phyloP scores from a whole-genome alignment of 2,888 invertebrate species.

The Stramonita haemastoma region DNA sequence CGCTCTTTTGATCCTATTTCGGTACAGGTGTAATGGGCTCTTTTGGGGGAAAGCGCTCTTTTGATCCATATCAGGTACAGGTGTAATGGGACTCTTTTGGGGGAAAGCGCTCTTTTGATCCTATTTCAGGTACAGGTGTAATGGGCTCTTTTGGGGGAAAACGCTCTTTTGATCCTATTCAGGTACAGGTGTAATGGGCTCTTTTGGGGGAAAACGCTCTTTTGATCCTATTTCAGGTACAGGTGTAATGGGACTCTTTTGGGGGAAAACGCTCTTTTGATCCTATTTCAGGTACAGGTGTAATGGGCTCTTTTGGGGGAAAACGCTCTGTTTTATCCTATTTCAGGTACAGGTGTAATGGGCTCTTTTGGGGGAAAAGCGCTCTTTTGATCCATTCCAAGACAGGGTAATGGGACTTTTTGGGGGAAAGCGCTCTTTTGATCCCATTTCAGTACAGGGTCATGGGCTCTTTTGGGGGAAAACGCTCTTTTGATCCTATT shows the following conservation, averaged over 20 bases:
- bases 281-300: slow-evolving; percentile 19
- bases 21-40: not conserved
- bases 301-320: slow-evolving; percentile 18
- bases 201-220: slow-evolving; percentile 40
- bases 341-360: not conserved
- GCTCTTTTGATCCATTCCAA: slow-evolving; percentile 4
- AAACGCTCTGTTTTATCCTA: slow-evolving; percentile 7
- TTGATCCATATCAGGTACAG: slow-evolving; percentile 36
- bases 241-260: not conserved
- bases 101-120: slow-evolving; percentile 43
- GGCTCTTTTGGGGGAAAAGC: slow-evolving; percentile 3
- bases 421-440: slow-evolving; percentile 19
- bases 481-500: slow-evolving; percentile 24
- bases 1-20: slow-evolving; percentile 39
- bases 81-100: slow-evolving; percentile 33
- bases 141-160: slow-evolving; percentile 42
- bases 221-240: slow-evolving; percentile 30
- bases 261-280: slow-evolving; percentile 28
- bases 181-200: slow-evolving; percentile 19
- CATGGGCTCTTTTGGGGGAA: slow-evolving; percentile 15
- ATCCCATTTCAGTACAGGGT: not conserved
- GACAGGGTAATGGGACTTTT: not conserved
- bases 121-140: slow-evolving; percentile 30
- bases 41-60: slow-evolving; percentile 35
- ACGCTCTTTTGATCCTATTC: slow-evolving; percentile 41